Conservation (phyloP, 2,797 vertebrate species). For the Gorsachius magnificus region DNA sequence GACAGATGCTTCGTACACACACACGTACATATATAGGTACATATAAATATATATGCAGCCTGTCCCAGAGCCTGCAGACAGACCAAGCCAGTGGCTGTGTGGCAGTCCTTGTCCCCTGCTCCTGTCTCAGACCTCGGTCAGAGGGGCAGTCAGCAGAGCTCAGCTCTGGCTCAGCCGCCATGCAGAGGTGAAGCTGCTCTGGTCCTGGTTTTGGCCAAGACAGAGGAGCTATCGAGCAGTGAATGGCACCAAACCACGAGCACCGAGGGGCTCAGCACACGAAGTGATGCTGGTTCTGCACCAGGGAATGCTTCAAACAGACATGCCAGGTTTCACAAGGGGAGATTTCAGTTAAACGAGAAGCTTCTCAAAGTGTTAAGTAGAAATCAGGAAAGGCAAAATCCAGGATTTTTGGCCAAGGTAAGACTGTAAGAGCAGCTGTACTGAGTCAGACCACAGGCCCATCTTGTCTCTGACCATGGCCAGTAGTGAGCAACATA, state of each 20-base stretch:
- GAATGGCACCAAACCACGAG: not conserved
- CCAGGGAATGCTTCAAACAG: not conserved
- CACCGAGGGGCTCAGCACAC: accelerated
- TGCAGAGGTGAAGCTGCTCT: not conserved
- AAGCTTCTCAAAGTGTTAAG: not conserved
- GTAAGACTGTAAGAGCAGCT: not conserved
- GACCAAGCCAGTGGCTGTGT: not conserved
- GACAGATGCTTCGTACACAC: not conserved
- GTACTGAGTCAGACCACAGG: not conserved
- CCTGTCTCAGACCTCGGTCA: not conserved
- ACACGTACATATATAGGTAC: not conserved
- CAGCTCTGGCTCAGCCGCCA: not conserved
- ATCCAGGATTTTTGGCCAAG: not conserved
- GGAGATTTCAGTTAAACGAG: not conserved
- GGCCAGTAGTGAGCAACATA: not conserved
- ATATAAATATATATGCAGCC: not conserved
- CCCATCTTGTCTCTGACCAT: not conserved
- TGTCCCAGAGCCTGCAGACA: not conserved
- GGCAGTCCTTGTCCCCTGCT: not conserved
- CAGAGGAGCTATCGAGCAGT: not conserved
- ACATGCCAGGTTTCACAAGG: accelerated
- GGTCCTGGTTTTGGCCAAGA: not conserved
- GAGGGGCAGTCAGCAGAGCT: not conserved
- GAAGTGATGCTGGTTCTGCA: not conserved
- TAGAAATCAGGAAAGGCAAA: not conserved